Evolutionary conservation across 2,797 vertebrate species (phyloP).

Genomic region (Mycteria americana): DNA sequence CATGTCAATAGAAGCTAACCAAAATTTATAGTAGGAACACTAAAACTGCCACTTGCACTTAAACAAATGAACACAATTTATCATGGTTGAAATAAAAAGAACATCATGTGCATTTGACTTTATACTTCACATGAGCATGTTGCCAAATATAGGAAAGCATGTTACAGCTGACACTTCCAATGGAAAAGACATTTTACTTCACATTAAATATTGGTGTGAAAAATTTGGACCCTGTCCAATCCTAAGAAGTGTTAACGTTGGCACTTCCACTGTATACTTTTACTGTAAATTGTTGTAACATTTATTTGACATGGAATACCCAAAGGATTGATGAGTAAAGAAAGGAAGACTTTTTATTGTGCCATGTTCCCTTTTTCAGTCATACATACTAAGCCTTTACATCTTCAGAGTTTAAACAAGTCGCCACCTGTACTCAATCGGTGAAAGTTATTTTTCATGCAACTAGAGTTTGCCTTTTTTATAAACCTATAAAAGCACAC

Average conservation of each 20-base stretch:
- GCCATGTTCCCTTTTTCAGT: conserved; percentile 91
- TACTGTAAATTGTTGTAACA: conserved; percentile 89
- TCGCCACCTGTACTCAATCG: conserved; percentile 82
- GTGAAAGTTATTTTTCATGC: conserved; percentile 81
- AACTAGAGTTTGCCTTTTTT: conserved; percentile 80
- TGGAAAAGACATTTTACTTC: conserved; percentile 86
- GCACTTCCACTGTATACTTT: conserved; percentile 90
- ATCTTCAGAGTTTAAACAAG: conserved; percentile 82
- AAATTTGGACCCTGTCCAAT: conserved; percentile 83
- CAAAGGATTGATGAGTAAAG: conserved; percentile 86
- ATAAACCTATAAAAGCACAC: conserved; percentile 82
- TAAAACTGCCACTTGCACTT: conserved; percentile 87
- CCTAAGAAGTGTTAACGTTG: conserved; percentile 91
- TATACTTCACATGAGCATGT: conserved; percentile 77
- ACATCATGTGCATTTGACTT: conserved; percentile 78
- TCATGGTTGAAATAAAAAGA: conserved; percentile 83
- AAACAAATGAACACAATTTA: conserved; percentile 87
- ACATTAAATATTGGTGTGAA: conserved; percentile 87
- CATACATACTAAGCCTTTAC: conserved; percentile 85
- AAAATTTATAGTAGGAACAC: conserved; percentile 88
- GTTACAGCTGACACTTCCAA: conserved; percentile 84
- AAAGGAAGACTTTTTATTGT: conserved; percentile 85
- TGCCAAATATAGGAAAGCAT: conserved; percentile 91
- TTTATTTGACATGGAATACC: conserved; percentile 91
- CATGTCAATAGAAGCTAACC: conserved; percentile 85